Base-by-base conservation (phyloP, 92 coral and sea anemone species). In the Parazoanthus swiftii region DNA sequence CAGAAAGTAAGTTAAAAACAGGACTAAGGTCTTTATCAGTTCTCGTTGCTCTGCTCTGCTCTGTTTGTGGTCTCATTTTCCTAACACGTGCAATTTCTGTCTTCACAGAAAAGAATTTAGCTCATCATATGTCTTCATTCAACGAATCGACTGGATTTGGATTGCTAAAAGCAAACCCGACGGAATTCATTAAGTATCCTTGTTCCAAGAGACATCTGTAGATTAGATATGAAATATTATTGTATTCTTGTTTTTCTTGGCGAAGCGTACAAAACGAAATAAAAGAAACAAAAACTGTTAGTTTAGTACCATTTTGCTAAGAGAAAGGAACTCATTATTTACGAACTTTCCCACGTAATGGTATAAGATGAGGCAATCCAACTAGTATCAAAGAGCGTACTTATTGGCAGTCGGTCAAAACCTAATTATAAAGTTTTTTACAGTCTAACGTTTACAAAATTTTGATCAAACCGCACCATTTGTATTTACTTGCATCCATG, bases 181-280 rank as follows among this genome's bases (percentile, higher is more conserved):
- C 81, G 77, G 98, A 97, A 75, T 97, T 97, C 86, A 96, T 97
- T 14, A 97, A 91, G 99, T 97, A 97, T 97, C 98, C 95, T 95
- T 96, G 67, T 0, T 56, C 37, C 7, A 37, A 66, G 51, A 84
- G 16, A 3, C 26, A 72, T 8, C 44, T 33, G 23, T 35, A 81
- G 56, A 58, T 37, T 56, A 18, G 10, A 48, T 4, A 51, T 76
- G 77, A 39, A 39, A 39, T 39, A 39, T 39, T 39, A 48, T 48
- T 8, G 9, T 48, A 11, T 48, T 7, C 11, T 48, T 7, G 51
- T 10, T 48, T 11, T 8, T 7, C 51, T 0, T 48, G 51, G 51
- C 51, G 51, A 48, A 48, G 51, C 51, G 7, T 48, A 56, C 13
- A 58, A 58, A 58, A 58, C 16, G 8, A 58, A 58, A 58, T 58